Percentiles rank a stretch among this genome's conserved stretches.
Evolutionary conservation across 2,113 vertebrate genomes (phyloP).

Genomic region (Entomyzon cyanotis): DNA sequence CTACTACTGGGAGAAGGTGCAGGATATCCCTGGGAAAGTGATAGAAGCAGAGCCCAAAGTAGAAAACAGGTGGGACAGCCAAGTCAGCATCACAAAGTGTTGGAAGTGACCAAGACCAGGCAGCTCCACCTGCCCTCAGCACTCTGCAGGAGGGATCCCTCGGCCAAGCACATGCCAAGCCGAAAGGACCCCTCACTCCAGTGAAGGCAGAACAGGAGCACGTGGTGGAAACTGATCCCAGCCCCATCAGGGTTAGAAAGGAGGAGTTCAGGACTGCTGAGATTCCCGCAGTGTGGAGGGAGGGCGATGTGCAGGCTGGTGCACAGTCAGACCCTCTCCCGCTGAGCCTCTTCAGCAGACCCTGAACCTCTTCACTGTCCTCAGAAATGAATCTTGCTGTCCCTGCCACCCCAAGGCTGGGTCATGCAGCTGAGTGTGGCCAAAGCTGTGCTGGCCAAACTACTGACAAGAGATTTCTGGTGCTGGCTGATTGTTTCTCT

Average conservation of each 20-base stretch:
- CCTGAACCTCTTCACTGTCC: neutral
- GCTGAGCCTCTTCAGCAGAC: neutral
- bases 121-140: neutral
- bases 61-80: neutral
- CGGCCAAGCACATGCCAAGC: neutral
- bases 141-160: neutral
- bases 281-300: neutral
- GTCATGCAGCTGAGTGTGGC: neutral
- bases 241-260: neutral
- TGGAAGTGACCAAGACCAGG: neutral
- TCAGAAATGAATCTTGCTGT: fast-evolving
- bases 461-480: neutral
- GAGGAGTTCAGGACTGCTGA: neutral
- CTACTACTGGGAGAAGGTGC: neutral
- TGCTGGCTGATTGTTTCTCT: neutral
- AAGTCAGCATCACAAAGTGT: fast-evolving
- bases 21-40: neutral
- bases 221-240: neutral
- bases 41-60: neutral
- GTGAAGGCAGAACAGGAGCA: neutral
- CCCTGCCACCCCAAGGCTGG: neutral
- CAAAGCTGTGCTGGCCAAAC: fast-evolving
- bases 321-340: too few relatives aligned
- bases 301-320: fast-evolving
- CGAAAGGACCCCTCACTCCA: neutral